Conservation (phyloP, 2,888 invertebrate genomes). For the Synergus japonicus region DNA sequence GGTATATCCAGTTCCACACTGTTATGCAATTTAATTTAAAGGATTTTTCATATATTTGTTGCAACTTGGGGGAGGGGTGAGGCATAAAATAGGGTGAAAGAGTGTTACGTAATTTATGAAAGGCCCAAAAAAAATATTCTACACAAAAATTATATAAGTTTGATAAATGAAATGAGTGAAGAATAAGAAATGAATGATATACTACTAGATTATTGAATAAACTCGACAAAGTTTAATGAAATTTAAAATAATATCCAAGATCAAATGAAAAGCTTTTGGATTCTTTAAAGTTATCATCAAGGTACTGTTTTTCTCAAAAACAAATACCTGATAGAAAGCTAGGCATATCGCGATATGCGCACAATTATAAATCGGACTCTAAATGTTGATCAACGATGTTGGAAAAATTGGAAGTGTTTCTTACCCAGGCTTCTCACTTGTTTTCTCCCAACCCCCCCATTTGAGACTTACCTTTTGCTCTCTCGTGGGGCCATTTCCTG, state of each 20-base stretch:
- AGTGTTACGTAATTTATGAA: too few species aligned
- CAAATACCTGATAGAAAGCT: not conserved
- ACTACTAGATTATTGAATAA: conserved; percentile 12
- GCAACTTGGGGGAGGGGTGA: too few species aligned
- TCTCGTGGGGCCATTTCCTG: conserved; percentile 85
- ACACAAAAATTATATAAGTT: not conserved
- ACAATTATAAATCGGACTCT: not conserved
- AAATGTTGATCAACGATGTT: conserved; percentile 16
- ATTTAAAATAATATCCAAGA: not conserved
- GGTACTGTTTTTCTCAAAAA: not conserved
- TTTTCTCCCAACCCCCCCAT: conserved; percentile 58
- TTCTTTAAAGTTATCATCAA: not conserved
- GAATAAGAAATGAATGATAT: conserved; percentile 31
- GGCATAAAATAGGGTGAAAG: too few species aligned
- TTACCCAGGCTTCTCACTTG: conserved; percentile 58
- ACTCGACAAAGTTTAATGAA: not conserved
- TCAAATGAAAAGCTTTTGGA: not conserved
- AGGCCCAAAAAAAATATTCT: not conserved
- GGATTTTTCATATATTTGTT: too few species aligned
- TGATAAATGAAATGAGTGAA: conserved; percentile 26
- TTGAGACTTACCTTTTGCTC: conserved; percentile 86
- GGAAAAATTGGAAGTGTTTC: conserved; percentile 50
- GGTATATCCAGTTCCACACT: too few species aligned
- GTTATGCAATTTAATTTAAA: too few species aligned
- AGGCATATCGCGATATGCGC: not conserved